Evolutionary conservation across 2,113 vertebrate species (phyloP).

Genomic region (rat (Rattus norvegicus)): GRCr8 NC_086020.1:148892501-148893000

Average conservation of each 20-base stretch:
- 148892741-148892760: background rate
- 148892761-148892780: background rate
- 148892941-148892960: background rate
- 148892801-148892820: background rate
- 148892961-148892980: background rate
- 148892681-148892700: background rate
- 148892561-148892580: background rate
- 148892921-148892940: background rate
- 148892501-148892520: conserved; percentile 6
- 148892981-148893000: background rate
- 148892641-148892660: background rate
- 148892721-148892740: background rate
- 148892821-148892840: conserved; percentile 30
- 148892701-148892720: background rate
- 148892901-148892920: background rate
- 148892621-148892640: background rate
- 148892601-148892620: background rate
- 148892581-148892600: conserved; percentile 23
- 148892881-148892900: background rate
- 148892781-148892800: background rate
- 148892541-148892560: background rate
- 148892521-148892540: background rate
- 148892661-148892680: background rate
- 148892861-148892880: background rate
- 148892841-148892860: background rate